These are phyloP conservation scores for Mohoua ochrocephala DNA, from an alignment of 2,113 vertebrate genomes.

Conservation along the genomic window DNA sequence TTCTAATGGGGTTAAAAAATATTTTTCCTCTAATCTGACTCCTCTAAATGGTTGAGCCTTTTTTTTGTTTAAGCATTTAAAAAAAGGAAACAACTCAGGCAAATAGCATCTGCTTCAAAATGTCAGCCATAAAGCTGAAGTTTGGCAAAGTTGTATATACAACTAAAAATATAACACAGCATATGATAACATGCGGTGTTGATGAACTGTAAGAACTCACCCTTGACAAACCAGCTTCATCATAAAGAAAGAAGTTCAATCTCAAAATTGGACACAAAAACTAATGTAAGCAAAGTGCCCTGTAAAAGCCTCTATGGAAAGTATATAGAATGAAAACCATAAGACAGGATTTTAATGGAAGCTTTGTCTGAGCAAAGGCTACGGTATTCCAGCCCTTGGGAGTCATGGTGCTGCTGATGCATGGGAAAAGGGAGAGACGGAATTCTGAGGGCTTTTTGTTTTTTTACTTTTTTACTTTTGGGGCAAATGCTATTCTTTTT, in stretches of 20 bases:
- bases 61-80: neutral
- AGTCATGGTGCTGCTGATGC: neutral
- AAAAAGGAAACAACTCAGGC: neutral
- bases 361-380: neutral
- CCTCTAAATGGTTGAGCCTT: neutral
- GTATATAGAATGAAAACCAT: neutral
- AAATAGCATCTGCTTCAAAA: constrained; percentile 44
- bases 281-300: neutral
- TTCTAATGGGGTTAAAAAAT: neutral
- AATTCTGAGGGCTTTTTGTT: neutral
- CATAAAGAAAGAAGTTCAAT: neutral
- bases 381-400: neutral
- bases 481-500: neutral
- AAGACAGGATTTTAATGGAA: neutral
- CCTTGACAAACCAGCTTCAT: neutral
- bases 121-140: constrained; percentile 1
- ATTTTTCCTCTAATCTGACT: neutral
- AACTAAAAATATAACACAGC: constrained; percentile 24
- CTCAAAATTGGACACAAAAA: neutral
- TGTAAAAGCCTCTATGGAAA: neutral
- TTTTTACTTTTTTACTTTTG: neutral
- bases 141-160: constrained; percentile 25
- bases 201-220: neutral
- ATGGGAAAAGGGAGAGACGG: neutral
- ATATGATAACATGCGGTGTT: neutral